Evolutionary conservation across 2,113 vertebrate species (phyloP).

Genomic region (Antigone vipio): DNA sequence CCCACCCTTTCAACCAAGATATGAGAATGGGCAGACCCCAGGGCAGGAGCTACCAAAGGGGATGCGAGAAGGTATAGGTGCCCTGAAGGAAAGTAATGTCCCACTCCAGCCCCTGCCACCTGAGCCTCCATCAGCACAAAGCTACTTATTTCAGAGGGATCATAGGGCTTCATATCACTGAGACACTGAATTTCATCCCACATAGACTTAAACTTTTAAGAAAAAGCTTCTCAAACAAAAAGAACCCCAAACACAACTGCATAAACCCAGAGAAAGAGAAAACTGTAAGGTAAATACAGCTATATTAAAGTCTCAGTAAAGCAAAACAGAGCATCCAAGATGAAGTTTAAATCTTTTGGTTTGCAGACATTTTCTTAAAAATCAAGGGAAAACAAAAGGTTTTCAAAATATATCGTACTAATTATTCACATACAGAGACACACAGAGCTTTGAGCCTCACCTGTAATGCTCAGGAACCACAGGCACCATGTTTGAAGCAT

Average conservation of each 20-base stretch:
- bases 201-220: not conserved
- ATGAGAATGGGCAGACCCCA: fast-evolving
- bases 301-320: not conserved
- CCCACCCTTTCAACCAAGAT: not conserved
- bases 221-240: not conserved
- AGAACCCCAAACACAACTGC: not conserved
- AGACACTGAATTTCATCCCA: not conserved
- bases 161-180: not conserved
- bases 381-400: not conserved
- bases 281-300: not conserved
- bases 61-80: not conserved
- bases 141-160: not conserved
- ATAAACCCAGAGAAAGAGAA: not conserved
- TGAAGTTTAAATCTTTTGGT: not conserved
- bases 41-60: not conserved
- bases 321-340: not conserved
- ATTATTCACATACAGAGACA: not conserved
- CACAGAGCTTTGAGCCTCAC: not conserved
- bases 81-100: not conserved
- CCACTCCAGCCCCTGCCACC: not conserved
- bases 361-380: not conserved
- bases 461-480: not conserved
- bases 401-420: not conserved
- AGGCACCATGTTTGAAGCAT: not conserved
- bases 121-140: not conserved